Conservation (phyloP, 2,797 vertebrate species). For the Vireo griseus region DNA sequence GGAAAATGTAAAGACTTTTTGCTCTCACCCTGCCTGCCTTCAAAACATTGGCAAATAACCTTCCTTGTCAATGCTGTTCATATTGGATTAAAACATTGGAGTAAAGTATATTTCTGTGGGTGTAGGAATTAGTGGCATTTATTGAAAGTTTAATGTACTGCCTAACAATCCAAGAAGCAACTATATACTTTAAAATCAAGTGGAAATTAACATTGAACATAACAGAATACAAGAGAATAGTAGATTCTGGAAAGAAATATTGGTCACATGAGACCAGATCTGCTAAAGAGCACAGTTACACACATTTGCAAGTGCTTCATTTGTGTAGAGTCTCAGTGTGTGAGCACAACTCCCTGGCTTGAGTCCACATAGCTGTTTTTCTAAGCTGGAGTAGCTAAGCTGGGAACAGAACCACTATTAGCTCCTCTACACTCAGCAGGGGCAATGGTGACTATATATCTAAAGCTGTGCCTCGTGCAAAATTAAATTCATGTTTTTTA, state of each 20-base stretch:
- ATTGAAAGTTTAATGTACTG: slow-evolving; percentile 22
- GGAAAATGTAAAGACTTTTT: slow-evolving; percentile 67
- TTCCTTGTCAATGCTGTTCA: slow-evolving; percentile 43
- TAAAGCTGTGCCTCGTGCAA: neutral
- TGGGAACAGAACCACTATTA: neutral
- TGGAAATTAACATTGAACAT: neutral
- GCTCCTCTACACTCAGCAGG: neutral
- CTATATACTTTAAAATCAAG: slow-evolving; percentile 17
- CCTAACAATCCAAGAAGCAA: neutral
- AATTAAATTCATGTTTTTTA: neutral
- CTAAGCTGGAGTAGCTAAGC: neutral
- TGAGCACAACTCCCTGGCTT: neutral
- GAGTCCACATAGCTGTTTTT: neutral
- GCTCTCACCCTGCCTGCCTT: slow-evolving; percentile 71
- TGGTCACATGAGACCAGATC: neutral
- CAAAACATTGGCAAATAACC: slow-evolving; percentile 68
- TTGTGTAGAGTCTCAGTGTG: neutral
- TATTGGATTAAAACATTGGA: slow-evolving; percentile 60
- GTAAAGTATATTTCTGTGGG: slow-evolving; percentile 25
- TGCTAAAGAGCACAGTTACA: neutral
- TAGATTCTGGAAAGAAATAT: neutral
- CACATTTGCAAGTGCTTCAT: neutral
- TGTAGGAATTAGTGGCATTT: slow-evolving; percentile 37
- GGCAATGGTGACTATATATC: neutral
- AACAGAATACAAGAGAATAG: neutral